A percentile compares a stretch with the other conserved stretches of the same genome.
These are phyloP conservation scores for Mastomys natalensis DNA, from an alignment of 2,113 vertebrate species.

Conservation along the genomic window DNA sequence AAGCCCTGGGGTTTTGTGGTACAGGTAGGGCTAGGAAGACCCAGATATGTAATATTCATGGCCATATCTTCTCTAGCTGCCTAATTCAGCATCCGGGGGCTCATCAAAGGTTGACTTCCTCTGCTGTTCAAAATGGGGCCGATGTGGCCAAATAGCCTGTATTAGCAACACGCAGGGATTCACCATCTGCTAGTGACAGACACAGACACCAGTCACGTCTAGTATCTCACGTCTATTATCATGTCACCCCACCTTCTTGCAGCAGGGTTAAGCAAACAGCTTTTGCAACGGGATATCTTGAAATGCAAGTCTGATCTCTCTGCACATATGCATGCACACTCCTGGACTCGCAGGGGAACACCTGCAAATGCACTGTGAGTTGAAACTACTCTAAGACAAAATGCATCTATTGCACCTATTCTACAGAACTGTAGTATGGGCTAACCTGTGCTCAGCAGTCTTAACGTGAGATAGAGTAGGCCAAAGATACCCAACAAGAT, in stretches of 20 bases:
- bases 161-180: not conserved
- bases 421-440: not conserved
- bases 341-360: not conserved
- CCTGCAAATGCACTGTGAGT: not conserved
- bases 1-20: not conserved
- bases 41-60: not conserved
- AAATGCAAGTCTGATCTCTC: not conserved
- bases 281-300: not conserved
- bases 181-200: not conserved
- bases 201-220: not conserved
- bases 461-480: too few species aligned
- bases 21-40: not conserved
- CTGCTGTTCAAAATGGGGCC: not conserved
- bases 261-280: not conserved
- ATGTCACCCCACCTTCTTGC: not conserved
- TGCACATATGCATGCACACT: fast-evolving
- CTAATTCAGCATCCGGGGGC: not conserved
- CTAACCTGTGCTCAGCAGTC: not conserved
- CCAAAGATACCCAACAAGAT: not conserved
- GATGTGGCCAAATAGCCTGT: not conserved
- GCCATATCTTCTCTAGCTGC: not conserved
- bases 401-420: not conserved
- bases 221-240: too few species aligned
- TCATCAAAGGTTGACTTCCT: not conserved
- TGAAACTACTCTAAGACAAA: not conserved